Evolutionary conservation across 2,888 invertebrate genomes (phyloP).

Genomic region (Apomyelois bistriatella): DNA sequence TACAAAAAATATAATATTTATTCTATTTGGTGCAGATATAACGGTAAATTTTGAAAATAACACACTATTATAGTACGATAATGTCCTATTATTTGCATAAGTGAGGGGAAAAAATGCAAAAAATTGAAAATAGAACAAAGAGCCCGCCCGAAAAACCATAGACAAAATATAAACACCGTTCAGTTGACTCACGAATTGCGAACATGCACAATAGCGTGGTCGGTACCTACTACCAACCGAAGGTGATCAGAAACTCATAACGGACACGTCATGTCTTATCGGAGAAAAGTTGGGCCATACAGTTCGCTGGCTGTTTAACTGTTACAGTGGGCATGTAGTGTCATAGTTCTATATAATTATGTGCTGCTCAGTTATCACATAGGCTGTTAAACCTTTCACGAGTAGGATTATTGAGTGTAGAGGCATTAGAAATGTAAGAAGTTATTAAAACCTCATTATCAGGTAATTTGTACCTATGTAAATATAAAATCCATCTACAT

Average conservation of each 20-base stretch:
- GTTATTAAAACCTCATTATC: no score
- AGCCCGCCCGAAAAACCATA: conserved; percentile 4
- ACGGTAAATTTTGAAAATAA: no score
- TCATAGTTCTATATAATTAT: not conserved
- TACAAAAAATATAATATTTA: no score
- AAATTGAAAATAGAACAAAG: conserved; percentile 4
- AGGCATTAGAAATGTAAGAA: no score
- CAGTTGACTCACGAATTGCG: conserved; percentile 8
- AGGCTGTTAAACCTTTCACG: no score
- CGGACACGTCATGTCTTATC: conserved; percentile 72
- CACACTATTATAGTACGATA: no score
- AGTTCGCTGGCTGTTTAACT: conserved; percentile 4
- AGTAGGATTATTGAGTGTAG: no score
- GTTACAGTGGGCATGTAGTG: not conserved
- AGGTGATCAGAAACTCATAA: conserved; percentile 70
- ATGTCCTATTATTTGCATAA: no score
- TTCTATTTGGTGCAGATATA: no score
- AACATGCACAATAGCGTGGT: conserved; percentile 32
- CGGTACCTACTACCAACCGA: conserved; percentile 32
- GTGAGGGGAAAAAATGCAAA: conserved; percentile 14
- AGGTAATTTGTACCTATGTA: no score
- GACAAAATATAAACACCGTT: conserved; percentile 13
- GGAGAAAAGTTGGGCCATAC: conserved; percentile 46
- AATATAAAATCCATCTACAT: no score
- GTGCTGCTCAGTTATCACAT: no score